Conservation (phyloP, 2,113 vertebrate genomes). For the Petrocephalus microphthalmus region DNA sequence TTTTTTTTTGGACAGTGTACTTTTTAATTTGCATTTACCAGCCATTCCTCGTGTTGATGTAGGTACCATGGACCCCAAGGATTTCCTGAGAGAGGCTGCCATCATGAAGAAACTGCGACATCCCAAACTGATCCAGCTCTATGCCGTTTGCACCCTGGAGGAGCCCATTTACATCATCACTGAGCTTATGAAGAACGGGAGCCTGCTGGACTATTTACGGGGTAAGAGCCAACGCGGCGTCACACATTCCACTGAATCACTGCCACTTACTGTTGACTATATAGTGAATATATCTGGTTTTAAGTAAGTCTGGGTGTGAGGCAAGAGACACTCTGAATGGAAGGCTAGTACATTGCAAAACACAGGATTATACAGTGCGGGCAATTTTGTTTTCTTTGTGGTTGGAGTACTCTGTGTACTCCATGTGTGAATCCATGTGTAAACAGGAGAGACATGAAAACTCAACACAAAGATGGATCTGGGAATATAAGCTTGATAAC, state of each 20-base stretch:
- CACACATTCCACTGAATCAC: not conserved
- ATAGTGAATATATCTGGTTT: not conserved
- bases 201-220: slow-evolving; percentile 82
- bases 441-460: not conserved
- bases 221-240: slow-evolving; percentile 62
- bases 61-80: slow-evolving; percentile 84
- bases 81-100: slow-evolving; percentile 91
- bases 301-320: not conserved
- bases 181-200: slow-evolving; percentile 91
- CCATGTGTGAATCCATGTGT: not conserved
- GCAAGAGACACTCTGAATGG: not conserved
- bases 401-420: not conserved
- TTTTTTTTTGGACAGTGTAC: not conserved
- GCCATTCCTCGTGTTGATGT: slow-evolving; percentile 21
- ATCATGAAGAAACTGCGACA: slow-evolving; percentile 92
- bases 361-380: not conserved
- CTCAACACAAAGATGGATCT: not conserved
- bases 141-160: slow-evolving; percentile 87
- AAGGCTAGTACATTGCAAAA: not conserved
- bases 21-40: not conserved
- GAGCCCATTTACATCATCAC: slow-evolving; percentile 97
- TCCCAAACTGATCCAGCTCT: slow-evolving; percentile 90
- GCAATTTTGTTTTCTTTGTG: not conserved
- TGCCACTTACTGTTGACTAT: not conserved
- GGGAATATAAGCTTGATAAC: not conserved